Base-by-base conservation (phyloP, 2,113 vertebrate species). In the Rhea americana region DNA sequence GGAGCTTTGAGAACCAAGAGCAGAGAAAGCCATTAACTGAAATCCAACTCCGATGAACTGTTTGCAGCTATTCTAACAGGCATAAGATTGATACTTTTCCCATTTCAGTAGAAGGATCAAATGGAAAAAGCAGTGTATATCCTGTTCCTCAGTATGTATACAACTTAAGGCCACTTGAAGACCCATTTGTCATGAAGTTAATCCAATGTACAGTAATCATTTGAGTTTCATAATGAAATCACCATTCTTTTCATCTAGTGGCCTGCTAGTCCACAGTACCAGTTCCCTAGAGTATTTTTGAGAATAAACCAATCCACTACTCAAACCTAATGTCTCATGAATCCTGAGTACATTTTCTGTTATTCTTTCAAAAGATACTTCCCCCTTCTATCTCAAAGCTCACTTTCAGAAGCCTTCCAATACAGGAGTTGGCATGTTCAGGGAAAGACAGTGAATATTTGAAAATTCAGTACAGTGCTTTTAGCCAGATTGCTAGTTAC, bases 71-170 rank as follows among this genome's bases (percentile, higher is more conserved):
- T 68, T 95, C 73, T 86, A 96, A 93, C 93, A 84, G 93, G 87
- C 79, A 0, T 56, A 93, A 95, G 96, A 94, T 93, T 96, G 96
- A 96, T 96, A 88, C 90, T 85, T 95, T 91, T 95, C 94, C 91
- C 93, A 83, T 91, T 94, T 94, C 82, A 91, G 83, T 85, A 88
- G 80, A 93, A 91, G 74, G 90, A 94, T 94, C 90, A 88, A 90
- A 82, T 96, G 91, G 75, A 84, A 91, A 91, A 96, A 88, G 62
- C 88, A 93, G 68, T 74, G 63, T 70, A 74, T 91, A 94, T 87
- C 87, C 85, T 90, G 93, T 70, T 95, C 88, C 90, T 88, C 77
- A 66, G 53, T 50, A 20, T 79, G 66, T 91, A 90, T 84, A 90
- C 80, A 86, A 90, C 93, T 95, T 78, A 22, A 18, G 88, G 74